Base-by-base conservation (phyloP, 2,888 invertebrate species). In the Drosophila helvetica region DNA sequence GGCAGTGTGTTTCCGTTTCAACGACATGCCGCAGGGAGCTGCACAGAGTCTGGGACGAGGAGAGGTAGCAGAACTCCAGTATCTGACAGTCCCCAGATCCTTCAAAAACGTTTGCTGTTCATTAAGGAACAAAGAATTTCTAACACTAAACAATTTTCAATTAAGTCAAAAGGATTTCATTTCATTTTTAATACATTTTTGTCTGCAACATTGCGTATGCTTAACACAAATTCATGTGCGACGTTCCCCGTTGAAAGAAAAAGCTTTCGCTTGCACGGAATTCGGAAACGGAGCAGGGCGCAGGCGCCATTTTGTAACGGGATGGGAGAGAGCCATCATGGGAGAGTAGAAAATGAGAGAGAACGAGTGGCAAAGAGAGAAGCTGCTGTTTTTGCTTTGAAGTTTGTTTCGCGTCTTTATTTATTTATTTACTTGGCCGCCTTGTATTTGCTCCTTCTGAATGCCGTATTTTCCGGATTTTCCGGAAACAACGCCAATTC, bases 1-100 rank as follows among this genome's bases (percentile, higher is more conserved):
- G 91, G 89, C 91, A 91, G 89, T 91, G 90, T 91, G 91, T 89
- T 91, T 90, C 82, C 79, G 79, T 87, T 78, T 85, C 66, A 73
- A 79, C 81, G 75, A 77, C 78, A 80, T 74, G 69, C 77, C 75
- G 75, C 85, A 70, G 74, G 69, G 56, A 46, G 51, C 50, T 50
- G 69, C 43, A 56, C 66, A 38, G 38, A 7, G 38, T n/a, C 27
- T 30, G 6, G 51, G 10, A 25, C 25, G 25, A n/a, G 25, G 15
- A 48, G 52, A 42, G 42, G 22, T 18, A 22, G 7, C 38, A 53
- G 64, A 25, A 73, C 55, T 55, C 55, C 62, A 51, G 33, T 47
- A 19, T 46, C 47, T 52, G 2, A 30, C 18, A 33, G 17, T 51
- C 10, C 3, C 3, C 3, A 1, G 4, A 8, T 15, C n/a, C 9